A percentile compares a stretch with the other conserved stretches of the same genome.
Conservation (phyloP, 2,797 vertebrate genomes). For the Pseudochirops corinnae region DNA sequence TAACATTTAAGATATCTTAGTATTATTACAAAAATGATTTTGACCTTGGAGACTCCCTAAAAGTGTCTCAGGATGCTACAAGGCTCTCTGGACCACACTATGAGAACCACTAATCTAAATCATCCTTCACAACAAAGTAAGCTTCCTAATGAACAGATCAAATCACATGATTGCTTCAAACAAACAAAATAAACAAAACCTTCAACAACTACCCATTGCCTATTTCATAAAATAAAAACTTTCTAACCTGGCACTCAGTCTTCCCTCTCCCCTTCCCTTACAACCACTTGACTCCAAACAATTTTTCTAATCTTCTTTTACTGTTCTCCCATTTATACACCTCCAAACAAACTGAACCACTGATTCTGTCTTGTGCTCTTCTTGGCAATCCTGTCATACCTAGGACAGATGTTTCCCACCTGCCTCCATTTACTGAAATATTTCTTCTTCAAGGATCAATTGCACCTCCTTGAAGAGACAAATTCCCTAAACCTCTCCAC, state of each 20-base stretch:
- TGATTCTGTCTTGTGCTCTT: not conserved
- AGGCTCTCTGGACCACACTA: not conserved
- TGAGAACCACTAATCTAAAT: not conserved
- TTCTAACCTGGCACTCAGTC: not conserved
- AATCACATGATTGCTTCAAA: not conserved
- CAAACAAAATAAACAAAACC: not conserved
- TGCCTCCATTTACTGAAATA: not conserved
- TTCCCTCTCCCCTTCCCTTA: not conserved
- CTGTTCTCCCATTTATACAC: not conserved
- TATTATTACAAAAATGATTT: not conserved
- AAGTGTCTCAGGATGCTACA: not conserved
- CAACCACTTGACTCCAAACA: not conserved
- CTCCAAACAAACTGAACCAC: not conserved
- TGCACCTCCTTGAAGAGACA: not conserved
- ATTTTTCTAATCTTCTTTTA: not conserved
- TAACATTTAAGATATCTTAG: not conserved
- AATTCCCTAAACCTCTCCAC: not conserved
- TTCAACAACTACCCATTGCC: not conserved
- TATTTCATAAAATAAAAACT: not conserved
- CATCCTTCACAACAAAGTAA: not conserved
- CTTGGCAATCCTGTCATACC: not conserved
- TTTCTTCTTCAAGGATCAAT: not conserved
- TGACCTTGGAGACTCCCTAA: not conserved
- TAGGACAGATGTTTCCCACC: not conserved
- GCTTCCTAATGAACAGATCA: not conserved